phyloP scores from a whole-genome alignment of 2,113 vertebrate species.

The Alligator mississippiensis region DNA sequence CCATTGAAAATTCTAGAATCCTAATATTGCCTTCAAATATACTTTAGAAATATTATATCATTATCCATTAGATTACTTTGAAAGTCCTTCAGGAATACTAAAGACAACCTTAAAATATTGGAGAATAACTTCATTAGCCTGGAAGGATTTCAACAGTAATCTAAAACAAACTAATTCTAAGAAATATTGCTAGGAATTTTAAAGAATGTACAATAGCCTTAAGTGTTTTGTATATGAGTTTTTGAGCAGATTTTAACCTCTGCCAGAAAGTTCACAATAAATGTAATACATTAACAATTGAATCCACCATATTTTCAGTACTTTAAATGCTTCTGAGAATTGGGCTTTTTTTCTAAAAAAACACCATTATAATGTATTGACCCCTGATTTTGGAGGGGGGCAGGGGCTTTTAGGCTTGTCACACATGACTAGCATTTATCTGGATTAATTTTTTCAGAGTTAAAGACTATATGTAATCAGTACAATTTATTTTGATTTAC shows the following conservation, averaged over 20 bases:
- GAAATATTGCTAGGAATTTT: neutral
- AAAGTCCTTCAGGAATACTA: neutral
- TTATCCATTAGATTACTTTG: slow-evolving; percentile 8
- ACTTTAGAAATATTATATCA: slow-evolving; percentile 2
- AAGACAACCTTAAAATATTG: neutral
- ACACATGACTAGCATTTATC: neutral
- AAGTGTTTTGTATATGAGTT: neutral
- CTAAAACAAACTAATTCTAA: slow-evolving; percentile 12
- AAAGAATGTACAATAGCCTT: neutral
- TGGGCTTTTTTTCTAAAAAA: neutral
- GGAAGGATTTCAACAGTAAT: neutral
- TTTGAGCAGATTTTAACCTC: slow-evolving; percentile 38
- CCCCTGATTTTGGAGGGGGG: neutral
- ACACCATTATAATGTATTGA: neutral
- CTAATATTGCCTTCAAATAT: neutral
- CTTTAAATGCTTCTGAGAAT: neutral
- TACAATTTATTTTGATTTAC: slow-evolving; percentile 2
- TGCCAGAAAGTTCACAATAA: neutral
- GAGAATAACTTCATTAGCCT: slow-evolving; percentile 24
- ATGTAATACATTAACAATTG: neutral
- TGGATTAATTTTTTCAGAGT: neutral
- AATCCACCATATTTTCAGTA: neutral
- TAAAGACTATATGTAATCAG: neutral
- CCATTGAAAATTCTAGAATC: slow-evolving; percentile 43
- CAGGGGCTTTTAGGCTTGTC: neutral